Evolutionary conservation across 2,888 invertebrate species (phyloP), one percentile per base, ranked within the genome.

Genomic region (Tethea ocularis): DNA sequence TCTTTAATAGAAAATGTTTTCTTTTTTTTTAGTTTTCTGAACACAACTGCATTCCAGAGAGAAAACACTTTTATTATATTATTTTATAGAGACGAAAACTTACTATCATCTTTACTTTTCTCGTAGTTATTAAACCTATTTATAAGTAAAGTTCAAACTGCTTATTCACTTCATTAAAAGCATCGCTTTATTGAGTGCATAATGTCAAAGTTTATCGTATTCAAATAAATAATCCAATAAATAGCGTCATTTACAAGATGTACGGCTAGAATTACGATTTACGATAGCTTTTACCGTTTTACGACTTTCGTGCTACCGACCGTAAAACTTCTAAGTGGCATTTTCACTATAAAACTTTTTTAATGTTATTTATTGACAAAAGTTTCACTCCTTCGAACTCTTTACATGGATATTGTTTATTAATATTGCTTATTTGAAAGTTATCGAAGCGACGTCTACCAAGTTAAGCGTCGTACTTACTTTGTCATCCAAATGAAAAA

Each of bases 211-310:
- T 46, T 20, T 46, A 46, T 46, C 17, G 46, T 46, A 46, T 46
- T 46, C 46, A 46, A 46, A 46, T 46, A 46, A 46, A 46, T 46
- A 46, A 46, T 46, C 8, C 20, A 46, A 20, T 46, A 46, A 46
- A 46, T 46, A 46, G 46, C 46, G 20, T 46, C 17, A 20, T 46
- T 46, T 46, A 46, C 46, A 20, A 46, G 46, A 46, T 46, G 46
- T 46, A 46, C 46, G 46, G 46, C 20, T 46, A 20, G 46, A 46
- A 46, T 46, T 46, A 46, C 46, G 53, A 53, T 53, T 53, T 53
- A 53, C 33, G 29, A 33, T 22, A 17, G 33, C 29, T 53, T 53
- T 53, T 53, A 53, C 33, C 2, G 29, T 29, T 33, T 20, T 17
- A 33, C 33, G 33, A 33, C 33, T 53, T 33, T 46, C 46, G 46